Evolutionary conservation across 1,140 invertebrate genomes (phyloP).

Genomic region (Periplaneta americana): DNA sequence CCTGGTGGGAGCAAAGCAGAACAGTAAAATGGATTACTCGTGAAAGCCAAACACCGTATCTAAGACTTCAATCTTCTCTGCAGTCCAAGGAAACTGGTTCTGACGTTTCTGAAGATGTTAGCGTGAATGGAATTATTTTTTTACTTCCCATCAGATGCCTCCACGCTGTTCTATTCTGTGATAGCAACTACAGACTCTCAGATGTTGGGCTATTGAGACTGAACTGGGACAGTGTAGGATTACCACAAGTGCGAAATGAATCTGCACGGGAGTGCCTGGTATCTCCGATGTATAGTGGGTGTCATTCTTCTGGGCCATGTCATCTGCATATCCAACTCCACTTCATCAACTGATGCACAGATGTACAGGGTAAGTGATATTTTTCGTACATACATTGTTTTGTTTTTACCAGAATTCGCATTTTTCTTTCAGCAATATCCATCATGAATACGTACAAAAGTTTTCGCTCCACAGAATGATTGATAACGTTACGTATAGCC

Average conservation of each 20-base stretch:
- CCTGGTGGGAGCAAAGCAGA: background rate
- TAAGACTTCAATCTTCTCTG: background rate
- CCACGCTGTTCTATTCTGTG: background rate
- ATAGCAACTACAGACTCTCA: background rate
- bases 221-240: background rate
- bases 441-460: too few species aligned
- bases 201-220: background rate
- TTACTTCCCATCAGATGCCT: background rate
- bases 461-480: too few species aligned
- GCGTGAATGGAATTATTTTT: background rate
- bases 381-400: too few species aligned
- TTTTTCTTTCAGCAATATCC: too few species aligned
- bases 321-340: background rate
- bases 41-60: background rate
- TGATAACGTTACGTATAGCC: too few species aligned
- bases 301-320: background rate
- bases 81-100: background rate
- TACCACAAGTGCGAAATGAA: background rate
- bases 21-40: background rate
- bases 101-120: background rate
- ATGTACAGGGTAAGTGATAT: background rate
- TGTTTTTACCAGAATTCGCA: too few species aligned
- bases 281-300: background rate
- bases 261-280: background rate
- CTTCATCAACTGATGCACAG: background rate